Base-by-base conservation (phyloP, 1,140 invertebrate species). In the Thrips palmi region DNA sequence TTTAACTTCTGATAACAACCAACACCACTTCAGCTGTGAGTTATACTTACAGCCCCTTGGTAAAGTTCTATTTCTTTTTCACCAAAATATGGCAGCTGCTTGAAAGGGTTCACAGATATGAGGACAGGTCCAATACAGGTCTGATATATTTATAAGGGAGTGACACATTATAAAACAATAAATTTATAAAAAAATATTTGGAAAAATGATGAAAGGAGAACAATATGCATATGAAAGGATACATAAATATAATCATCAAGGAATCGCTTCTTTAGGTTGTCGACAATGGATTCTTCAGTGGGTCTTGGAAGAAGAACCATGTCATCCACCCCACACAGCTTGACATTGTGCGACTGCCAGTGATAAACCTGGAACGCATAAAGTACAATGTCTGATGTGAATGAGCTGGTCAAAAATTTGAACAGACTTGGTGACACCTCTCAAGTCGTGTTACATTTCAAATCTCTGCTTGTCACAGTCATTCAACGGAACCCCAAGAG, bases 121-220 rank as follows among this genome's bases (percentile, higher is more conserved):
- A 84, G 54, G 17, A 84, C 79, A 29, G 77, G 77, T 8, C 80
- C 80, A 48, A 84, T 83, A 55, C 82, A 83, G 17, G 80, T 82
- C 76, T 83, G 47, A 33, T 45, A 27, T 39, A 7, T 6, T 12
- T 40, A 35, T n/a, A n/a, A n/a, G 38, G 32, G 35, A 34, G 10
- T 17, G 34, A 45, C 29, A 40, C 19, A 27, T 33, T 34, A n/a
- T n/a, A n/a, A n/a, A n/a, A n/a, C n/a, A n/a, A n/a, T n/a, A n/a
- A n/a, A n/a, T n/a, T n/a, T 54, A 55, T 54, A 59, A 52, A 49
- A 57, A 51, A 48, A 45, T 43, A 39, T 33, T 47, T 11, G 21
- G 17, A 15, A 33, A 20, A 33, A 33, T n/a, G n/a, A n/a, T n/a
- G n/a, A n/a, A n/a, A n/a, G n/a, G n/a, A 35, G 4, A 21, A 35